Evolutionary conservation across 37 sponge, comb jelly and placozoan species (phyloP).

Genomic region (Agelas oroides): DNA sequence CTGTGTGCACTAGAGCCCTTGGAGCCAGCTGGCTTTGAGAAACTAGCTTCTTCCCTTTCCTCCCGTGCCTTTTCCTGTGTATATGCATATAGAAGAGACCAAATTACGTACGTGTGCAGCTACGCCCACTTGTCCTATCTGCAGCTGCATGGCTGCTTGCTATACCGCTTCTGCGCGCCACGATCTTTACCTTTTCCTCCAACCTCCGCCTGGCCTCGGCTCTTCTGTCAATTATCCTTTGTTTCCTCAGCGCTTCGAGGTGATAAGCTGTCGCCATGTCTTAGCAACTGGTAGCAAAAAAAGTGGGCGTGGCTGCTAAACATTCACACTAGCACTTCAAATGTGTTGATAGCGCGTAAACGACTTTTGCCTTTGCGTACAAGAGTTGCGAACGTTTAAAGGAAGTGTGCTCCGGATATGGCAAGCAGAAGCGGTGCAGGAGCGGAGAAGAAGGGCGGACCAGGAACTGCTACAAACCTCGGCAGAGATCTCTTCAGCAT

Average conservation of each 20-base stretch:
- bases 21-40: too few species aligned
- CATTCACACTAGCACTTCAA: background rate
- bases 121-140: too few species aligned
- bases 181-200: background rate
- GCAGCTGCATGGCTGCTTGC: too few species aligned
- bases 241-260: constrained; percentile 72
- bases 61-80: too few species aligned
- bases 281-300: background rate
- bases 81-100: too few species aligned
- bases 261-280: constrained; percentile 63
- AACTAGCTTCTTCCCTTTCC: too few species aligned
- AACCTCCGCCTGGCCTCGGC: constrained; percentile 17
- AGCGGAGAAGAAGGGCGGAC: background rate
- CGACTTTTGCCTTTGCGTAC: too few species aligned
- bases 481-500: constrained; percentile 51
- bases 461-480: background rate
- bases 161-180: too few species aligned
- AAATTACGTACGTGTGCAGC: too few species aligned
- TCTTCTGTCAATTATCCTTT: constrained; percentile 64
- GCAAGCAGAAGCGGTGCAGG: background rate
- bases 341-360: too few species aligned
- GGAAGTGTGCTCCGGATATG: background rate
- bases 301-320: constrained; percentile 52
- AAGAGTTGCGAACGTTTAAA: too few species aligned
- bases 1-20: too few species aligned